A percentile compares a stretch with the other conserved stretches of the same genome.
Conservation (phyloP, 2,113 vertebrate genomes). For the Perognathus longimembris region DNA sequence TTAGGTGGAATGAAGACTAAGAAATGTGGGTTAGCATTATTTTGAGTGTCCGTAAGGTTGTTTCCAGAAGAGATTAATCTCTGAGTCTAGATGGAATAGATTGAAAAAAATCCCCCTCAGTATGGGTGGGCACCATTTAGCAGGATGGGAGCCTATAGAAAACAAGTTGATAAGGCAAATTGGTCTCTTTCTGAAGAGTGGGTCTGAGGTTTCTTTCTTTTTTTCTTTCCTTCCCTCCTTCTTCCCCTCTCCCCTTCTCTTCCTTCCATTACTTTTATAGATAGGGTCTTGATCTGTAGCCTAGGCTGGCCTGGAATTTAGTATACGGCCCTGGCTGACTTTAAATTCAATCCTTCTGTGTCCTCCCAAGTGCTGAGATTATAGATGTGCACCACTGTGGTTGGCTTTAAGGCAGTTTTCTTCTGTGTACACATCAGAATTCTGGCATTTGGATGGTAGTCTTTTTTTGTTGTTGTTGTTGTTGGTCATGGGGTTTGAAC, state of each 20-base stretch:
- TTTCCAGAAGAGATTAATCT: background rate
- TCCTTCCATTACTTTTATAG: too few species aligned
- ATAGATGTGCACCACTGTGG: too few species aligned
- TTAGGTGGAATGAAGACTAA: background rate
- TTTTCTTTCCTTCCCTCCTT: too few species aligned
- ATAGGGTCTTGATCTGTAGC: too few species aligned
- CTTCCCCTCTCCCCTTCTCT: too few species aligned
- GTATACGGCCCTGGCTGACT: too few species aligned
- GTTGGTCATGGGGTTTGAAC: too few species aligned
- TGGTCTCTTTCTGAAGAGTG: background rate
- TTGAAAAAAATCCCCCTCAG: background rate
- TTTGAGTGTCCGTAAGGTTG: background rate
- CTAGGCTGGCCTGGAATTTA: too few species aligned
- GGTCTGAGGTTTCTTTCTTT: too few species aligned
- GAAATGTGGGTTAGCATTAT: background rate
- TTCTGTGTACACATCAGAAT: background rate
- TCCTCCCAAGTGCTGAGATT: too few species aligned
- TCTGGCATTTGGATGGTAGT: background rate
- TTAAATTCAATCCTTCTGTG: too few species aligned
- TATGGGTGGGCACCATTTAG: background rate
- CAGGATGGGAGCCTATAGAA: background rate
- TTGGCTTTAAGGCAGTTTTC: background rate
- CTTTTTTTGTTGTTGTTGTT: too few species aligned
- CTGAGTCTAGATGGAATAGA: background rate
- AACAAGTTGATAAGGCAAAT: background rate